Conservation (phyloP, 2,797 vertebrate species). For the Gephyroberyx darwinii region DNA sequence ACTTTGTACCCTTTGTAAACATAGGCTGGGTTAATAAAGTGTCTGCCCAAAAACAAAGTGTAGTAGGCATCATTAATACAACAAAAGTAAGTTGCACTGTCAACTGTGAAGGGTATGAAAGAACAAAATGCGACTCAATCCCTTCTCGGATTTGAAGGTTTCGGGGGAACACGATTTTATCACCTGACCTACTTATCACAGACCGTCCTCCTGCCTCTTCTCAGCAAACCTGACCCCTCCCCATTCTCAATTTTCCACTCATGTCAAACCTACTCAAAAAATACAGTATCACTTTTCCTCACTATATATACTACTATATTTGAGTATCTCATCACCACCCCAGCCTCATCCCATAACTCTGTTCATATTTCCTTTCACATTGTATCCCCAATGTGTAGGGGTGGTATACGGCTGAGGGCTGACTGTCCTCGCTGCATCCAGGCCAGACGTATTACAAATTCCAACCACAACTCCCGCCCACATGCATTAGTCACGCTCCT, state of each 20-base stretch:
- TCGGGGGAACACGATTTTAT: background rate
- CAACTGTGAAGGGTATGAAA: conserved; percentile 10
- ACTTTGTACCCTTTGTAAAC: too few species aligned
- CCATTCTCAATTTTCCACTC: conserved; percentile 21
- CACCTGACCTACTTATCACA: conserved; percentile 32
- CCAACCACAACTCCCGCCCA: background rate
- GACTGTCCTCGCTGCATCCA: conserved; percentile 12
- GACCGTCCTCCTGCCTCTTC: background rate
- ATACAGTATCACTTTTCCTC: conserved; percentile 6
- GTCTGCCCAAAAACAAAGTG: background rate
- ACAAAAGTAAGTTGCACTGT: conserved; percentile 5
- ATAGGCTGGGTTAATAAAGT: too few species aligned
- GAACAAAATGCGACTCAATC: background rate
- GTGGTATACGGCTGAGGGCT: conserved; percentile 12
- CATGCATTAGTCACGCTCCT: background rate
- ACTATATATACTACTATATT: too few species aligned
- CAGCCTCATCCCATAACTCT: background rate
- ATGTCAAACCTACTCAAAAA: conserved; percentile 9
- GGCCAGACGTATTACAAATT: background rate
- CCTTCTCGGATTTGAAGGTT: background rate
- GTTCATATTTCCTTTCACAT: conserved; percentile 12
- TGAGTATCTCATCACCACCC: conserved; percentile 20
- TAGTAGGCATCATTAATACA: background rate
- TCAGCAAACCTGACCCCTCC: background rate
- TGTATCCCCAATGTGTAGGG: background rate